Evolutionary conservation across 2,797 vertebrate genomes (phyloP), one percentile per base, ranked within the genome.

Genomic region (Neosalanx taihuensis): DNA sequence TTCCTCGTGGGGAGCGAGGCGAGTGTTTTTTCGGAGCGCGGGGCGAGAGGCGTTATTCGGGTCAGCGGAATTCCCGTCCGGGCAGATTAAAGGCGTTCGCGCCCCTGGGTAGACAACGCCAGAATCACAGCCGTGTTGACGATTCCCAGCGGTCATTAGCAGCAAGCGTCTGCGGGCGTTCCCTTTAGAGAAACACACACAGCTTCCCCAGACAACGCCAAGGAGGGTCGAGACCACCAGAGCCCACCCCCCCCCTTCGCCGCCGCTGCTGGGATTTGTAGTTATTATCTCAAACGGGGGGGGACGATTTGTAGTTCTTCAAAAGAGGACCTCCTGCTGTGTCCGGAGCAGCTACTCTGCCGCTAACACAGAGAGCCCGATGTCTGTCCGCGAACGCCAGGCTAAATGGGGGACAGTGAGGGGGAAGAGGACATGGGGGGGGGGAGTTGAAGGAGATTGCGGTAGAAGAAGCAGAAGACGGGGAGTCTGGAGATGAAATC

Each of bases 121-220:
- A 84, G 90, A 90, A 10, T 41, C 89, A 88, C 85, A 79, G 87
- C 79, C 69, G 72, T 6, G 76, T 81, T 76, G 76, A 88, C 75
- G 85, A 89, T 77, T 85, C 86, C 83, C 81, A 83, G 83, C 83
- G 85, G 89, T 90, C 88, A 88, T 91, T 91, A 90, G 84, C 79
- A 73, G 83, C 81, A 89, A 87, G 82, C 86, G 83, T 86, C 87
- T 84, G 85, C 85, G 85, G 89, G 81, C 67, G 82, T 80, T 89
- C 85, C 87, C 89, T 69, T 0, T 83, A 87, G 87, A 86, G 85
- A 84, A 82, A 71, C 30, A 70, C 78, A 83, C 79, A 79, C 82
- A 81, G 66, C 78, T 70, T 76, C 80, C 81, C 59, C 46, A 15
- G 41, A 46, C 75, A 85, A 78, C 72, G 72, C 49, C 69, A 72